Percentiles rank a stretch among this genome's conserved stretches.
These are phyloP conservation scores for Phortica variegata DNA, from an alignment of 1,140 invertebrate species.

Conservation along the genomic window DNA sequence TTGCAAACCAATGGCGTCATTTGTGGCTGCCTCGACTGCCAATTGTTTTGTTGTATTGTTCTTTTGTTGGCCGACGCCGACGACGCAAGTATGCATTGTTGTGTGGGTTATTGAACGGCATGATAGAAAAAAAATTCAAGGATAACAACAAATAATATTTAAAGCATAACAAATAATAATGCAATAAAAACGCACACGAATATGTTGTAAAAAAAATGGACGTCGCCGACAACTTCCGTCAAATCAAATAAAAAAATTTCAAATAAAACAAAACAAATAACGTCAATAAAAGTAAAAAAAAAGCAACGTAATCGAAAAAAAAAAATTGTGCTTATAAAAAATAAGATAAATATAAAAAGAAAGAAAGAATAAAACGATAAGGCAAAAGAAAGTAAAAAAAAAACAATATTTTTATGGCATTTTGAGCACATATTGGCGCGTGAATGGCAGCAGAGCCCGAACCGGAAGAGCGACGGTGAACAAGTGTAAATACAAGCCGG, in stretches of 20 bases:
- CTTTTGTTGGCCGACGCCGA: neutral
- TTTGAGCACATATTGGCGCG: constrained; percentile 5
- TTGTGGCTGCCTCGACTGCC: neutral
- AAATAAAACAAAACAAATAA: neutral
- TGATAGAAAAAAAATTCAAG: neutral
- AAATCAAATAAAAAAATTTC: neutral
- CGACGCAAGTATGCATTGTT: neutral
- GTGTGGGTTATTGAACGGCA: no score
- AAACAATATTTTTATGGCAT: constrained; percentile 31
- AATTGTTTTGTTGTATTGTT: neutral
- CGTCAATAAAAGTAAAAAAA: neutral
- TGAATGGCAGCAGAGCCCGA: neutral
- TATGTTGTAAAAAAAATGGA: no score
- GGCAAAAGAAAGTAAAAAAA: neutral
- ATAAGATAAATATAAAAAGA: neutral
- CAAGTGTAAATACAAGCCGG: constrained; percentile 5
- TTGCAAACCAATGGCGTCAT: neutral
- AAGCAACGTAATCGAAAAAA: neutral
- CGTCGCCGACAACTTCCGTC: no score
- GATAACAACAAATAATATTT: neutral
- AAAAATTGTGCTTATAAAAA: no score
- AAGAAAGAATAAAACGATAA: neutral
- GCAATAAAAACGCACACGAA: constrained; percentile 17
- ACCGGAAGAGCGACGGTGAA: neutral
- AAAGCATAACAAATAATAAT: constrained; percentile 21